Evolutionary conservation across 2,797 vertebrate genomes (phyloP), one percentile per base, ranked within the genome.

Genomic region (Artibeus jamaicensis): DNA sequence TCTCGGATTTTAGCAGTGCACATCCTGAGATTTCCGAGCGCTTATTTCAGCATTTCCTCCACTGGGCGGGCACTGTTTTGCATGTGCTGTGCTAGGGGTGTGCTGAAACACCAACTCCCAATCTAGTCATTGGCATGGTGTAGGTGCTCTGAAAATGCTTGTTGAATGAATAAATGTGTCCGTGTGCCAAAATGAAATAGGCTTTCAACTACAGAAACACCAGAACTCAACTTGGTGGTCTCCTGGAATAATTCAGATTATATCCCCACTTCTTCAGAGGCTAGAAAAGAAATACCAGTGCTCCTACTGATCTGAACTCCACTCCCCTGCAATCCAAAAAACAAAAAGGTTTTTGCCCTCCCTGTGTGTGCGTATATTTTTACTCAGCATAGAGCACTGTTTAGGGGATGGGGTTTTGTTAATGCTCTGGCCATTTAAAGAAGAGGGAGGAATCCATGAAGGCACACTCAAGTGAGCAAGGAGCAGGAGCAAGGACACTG

Each of bases 151-250:
- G 5, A 62, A 95, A 84, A 39, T 82, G 50, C 62, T 84, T 93
- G 26, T 53, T 91, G 86, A 74, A 34, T 88, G 78, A 70, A 93
- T 83, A 88, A 82, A 93, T 77, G 82, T 44, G 24, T 81, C 83
- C 91, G 82, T 89, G 79, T 93, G 68, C 86, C 93, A 34, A 96
- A 53, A 91, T 65, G 55, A 93, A 91, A 76, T 26, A 89, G 67
- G n/a, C 68, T 91, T 96, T 91, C 44, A 44, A 81, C 68, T 89
- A 71, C 44, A 74, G 79, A 88, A 96, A 93, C 93, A 93, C 39
- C 55, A 92, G 44, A 84, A 71, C 39, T 57, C 50, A 50, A 48
- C 34, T 65, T 91, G 22, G n/a, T 44, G 78, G 83, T 29, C 3
- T 6, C 71, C 57, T 86, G n/a, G 73, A 81, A 88, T 86, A 86